Base-by-base conservation (phyloP, 37 sponge, comb jelly and placozoan species). In the Geodia barretti region DNA sequence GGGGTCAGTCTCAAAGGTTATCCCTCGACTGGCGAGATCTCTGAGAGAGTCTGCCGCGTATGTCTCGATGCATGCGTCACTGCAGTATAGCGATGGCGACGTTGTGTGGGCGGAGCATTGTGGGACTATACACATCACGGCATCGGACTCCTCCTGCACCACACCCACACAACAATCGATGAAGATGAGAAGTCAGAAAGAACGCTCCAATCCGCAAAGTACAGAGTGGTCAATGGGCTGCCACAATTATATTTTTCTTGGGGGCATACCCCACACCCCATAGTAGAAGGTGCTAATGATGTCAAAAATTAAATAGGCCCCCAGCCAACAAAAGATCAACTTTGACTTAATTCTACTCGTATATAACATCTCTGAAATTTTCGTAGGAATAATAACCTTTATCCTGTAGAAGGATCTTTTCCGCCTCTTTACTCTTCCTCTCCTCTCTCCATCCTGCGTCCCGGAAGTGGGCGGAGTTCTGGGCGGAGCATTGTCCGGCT, bases 41-140 rank as follows among this genome's bases (percentile, higher is more conserved):
- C 76, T 83, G 47, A 92, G 62, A n/a, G 77, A 58, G 1, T 69
- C 38, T 0, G 74, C 76, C 7, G 75, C 76, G 62, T 87, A 73
- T 28, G 72, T 67, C 75, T 91, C 83, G 21, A 91, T 54, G 64
- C 91, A 91, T 21, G 5, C 61, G 7, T 82, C 75, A 25, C 83
- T 36, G 36, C 91, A 91, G 86, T 85, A 91, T 0, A 86, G 42
- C 0, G 83, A 76, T 1, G 87, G 87, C 17, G 83, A 78, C 24
- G 69, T 60, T 65, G 86, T 77, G 31, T 38, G 58, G 3, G 76
- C 73, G 41, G 8, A 36, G 40, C 91, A 91, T 28, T 42, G 74
- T 1, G 79, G 83, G n/a, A 38, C 87, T 60, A 82, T 73, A 65
- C 91, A 91, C 9, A 30, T 24, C 0, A 35, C 36, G 41, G 59